Evolutionary conservation across 2,797 vertebrate species (phyloP).

Genomic region (Hyperoplus lanceolatus): DNA sequence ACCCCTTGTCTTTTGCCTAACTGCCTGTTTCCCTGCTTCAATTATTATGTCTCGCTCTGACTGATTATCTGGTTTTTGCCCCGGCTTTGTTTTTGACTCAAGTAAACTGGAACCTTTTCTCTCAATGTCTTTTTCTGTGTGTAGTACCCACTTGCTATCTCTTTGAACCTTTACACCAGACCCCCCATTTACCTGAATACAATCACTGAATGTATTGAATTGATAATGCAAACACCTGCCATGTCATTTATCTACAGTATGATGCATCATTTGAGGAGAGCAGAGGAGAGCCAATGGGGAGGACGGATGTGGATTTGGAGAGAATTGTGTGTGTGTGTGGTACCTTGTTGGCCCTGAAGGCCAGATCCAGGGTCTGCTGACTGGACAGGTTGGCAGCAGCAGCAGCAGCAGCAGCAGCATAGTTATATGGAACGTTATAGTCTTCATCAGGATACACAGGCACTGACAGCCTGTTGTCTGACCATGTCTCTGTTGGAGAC

Average conservation of each 20-base stretch:
- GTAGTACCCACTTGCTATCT: too few species aligned
- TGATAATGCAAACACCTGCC: not conserved
- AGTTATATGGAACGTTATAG: constrained; percentile 77
- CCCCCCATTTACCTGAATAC: too few species aligned
- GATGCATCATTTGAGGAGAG: not conserved
- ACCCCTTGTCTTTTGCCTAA: too few species aligned
- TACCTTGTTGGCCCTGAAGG: constrained; percentile 82
- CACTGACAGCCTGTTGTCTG: constrained; percentile 78
- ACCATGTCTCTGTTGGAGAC: constrained; percentile 65
- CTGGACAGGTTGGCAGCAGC: constrained; percentile 68
- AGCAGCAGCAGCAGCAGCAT: constrained; percentile 30
- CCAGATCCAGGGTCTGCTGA: constrained; percentile 82
- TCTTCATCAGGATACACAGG: constrained; percentile 69
- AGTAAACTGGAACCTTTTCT: too few species aligned
- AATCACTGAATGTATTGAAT: not conserved
- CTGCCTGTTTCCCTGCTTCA: too few species aligned
- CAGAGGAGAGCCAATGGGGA: not conserved
- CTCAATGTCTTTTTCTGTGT: too few species aligned
- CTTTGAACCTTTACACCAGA: too few species aligned
- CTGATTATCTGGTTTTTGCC: too few species aligned
- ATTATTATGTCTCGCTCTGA: too few species aligned
- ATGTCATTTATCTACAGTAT: not conserved
- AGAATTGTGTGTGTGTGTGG: not conserved
- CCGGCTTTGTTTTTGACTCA: too few species aligned
- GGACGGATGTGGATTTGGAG: not conserved